phyloP scores from a whole-genome alignment of 2,888 invertebrate species.

The Acanthosepion lycidas region DNA sequence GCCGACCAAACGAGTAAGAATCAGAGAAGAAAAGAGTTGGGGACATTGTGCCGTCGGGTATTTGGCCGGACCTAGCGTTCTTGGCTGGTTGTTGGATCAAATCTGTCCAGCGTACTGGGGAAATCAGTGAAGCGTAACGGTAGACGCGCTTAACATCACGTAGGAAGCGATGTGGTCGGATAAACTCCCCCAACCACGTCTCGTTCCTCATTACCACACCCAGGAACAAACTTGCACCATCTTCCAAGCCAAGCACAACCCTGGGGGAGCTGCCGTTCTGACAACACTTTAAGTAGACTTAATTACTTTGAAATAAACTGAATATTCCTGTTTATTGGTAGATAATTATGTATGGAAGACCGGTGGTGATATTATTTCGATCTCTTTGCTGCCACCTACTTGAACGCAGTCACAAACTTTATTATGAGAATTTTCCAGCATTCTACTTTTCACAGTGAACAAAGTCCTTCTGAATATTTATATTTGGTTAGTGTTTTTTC shows the following conservation, averaged over 20 bases:
- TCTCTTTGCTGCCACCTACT: not conserved
- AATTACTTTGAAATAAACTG: not conserved
- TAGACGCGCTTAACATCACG: conserved; percentile 33
- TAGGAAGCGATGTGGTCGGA: not conserved
- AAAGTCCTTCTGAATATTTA: too few relatives aligned
- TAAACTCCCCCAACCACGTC: not conserved
- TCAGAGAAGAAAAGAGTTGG: not conserved
- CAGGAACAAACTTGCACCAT: not conserved
- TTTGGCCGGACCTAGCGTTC: not conserved
- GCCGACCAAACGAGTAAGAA: too few relatives aligned
- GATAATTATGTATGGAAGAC: conserved; percentile 17
- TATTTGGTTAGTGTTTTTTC: too few relatives aligned
- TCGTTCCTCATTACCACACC: not conserved
- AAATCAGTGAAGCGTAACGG: not conserved
- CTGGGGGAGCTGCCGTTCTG: not conserved
- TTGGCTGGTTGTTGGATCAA: not conserved
- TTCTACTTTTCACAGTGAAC: too few relatives aligned
- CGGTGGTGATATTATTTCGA: not conserved
- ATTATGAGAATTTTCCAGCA: too few relatives aligned
- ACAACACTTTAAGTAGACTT: conserved; percentile 33
- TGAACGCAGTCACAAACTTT: too few relatives aligned
- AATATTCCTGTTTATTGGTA: not conserved
- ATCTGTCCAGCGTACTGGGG: not conserved
- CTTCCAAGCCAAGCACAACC: not conserved
- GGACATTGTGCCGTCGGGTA: not conserved